phyloP scores from a whole-genome alignment of 2,797 vertebrate species.

The Dicrostonyx torquatus region DNA sequence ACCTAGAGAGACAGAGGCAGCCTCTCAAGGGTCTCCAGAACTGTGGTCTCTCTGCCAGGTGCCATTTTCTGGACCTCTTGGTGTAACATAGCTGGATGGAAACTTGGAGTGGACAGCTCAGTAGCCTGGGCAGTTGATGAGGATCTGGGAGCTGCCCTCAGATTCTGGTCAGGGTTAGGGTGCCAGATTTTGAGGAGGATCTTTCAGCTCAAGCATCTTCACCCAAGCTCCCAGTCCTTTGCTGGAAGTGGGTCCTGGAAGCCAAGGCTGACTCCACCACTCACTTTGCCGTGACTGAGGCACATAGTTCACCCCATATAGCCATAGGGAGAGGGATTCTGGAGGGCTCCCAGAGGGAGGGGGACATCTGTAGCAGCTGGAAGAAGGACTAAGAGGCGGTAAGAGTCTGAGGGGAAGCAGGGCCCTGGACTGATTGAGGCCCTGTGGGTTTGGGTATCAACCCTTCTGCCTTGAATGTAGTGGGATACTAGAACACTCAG shows the following conservation, averaged over 20 bases:
- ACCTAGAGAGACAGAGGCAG: background rate
- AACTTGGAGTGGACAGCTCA: background rate
- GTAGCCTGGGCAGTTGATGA: background rate
- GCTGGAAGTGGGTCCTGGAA: background rate
- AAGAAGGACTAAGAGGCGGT: fast-evolving
- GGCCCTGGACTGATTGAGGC: background rate
- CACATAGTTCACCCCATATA: fast-evolving
- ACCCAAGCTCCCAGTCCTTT: background rate
- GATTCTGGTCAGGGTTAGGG: background rate
- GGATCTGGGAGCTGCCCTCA: background rate
- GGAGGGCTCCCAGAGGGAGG: fast-evolving
- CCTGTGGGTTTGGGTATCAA: background rate
- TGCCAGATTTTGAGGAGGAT: background rate
- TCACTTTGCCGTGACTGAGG: background rate
- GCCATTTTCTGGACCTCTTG: background rate
- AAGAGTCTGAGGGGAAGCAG: no score
- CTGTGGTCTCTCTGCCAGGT: background rate
- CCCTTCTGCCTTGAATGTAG: background rate
- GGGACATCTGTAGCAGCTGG: background rate
- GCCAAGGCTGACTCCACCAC: background rate
- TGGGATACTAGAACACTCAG: background rate
- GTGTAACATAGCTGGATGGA: background rate
- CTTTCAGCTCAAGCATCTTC: background rate
- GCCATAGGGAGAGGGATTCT: background rate
- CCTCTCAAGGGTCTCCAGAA: background rate